phyloP scores from a whole-genome alignment of 2,113 vertebrate genomes.

The Anas platyrhynchos region DNA sequence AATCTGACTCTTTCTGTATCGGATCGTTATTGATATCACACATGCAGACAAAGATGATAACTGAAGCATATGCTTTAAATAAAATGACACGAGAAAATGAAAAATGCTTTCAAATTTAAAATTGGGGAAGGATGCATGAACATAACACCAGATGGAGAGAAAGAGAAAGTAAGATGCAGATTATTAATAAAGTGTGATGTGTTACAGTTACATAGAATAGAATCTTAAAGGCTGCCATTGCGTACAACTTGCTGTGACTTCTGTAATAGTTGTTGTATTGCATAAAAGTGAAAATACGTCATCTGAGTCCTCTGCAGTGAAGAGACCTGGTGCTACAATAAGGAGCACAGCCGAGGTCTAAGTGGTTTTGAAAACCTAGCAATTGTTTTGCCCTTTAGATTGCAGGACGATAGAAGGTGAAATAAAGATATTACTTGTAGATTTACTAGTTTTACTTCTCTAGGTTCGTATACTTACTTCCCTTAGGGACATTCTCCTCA shows the following conservation, averaged over 20 bases:
- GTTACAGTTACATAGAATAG: neutral
- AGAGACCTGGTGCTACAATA: neutral
- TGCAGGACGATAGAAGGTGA: neutral
- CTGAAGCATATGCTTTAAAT: conserved; percentile 55
- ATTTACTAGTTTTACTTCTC: neutral
- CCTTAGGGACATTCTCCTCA: neutral
- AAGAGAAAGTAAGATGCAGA: conserved; percentile 17
- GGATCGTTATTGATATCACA: conserved; percentile 51
- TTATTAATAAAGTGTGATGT: conserved; percentile 9
- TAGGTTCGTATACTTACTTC: neutral
- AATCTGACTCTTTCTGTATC: conserved; percentile 42
- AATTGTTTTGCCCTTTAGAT: neutral
- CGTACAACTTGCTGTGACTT: neutral
- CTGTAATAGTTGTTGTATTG: neutral
- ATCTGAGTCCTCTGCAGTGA: neutral
- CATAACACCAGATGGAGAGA: conserved; percentile 57
- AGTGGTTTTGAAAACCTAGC: neutral
- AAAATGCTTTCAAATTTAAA: conserved; percentile 45
- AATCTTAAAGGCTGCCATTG: neutral
- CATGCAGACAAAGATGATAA: conserved; percentile 55
- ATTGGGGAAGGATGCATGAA: neutral
- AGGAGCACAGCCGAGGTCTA: neutral
- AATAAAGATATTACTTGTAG: neutral
- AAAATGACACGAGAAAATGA: conserved; percentile 45
- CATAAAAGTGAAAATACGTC: neutral